Conservation (phyloP, 2,888 invertebrate genomes). For the Amblyjoppa fuscipennis region DNA sequence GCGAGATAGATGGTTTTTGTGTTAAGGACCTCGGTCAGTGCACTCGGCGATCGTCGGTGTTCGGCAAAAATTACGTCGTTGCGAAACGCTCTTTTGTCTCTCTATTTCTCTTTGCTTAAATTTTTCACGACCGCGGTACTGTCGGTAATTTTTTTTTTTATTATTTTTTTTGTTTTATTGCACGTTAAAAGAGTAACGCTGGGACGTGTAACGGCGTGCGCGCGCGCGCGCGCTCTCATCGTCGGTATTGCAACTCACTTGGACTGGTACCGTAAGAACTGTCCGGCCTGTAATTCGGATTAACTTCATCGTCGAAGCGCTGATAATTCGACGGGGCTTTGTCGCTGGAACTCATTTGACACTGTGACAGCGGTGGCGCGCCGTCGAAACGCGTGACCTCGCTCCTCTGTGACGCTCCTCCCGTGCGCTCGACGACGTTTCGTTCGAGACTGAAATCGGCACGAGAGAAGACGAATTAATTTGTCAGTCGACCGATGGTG, state of each 20-base stretch:
- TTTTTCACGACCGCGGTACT: background rate
- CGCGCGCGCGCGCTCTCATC: background rate
- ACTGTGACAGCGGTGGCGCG: conserved; percentile 55
- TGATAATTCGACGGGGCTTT: conserved; percentile 76
- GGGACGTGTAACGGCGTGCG: background rate
- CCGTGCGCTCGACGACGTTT: conserved; percentile 38
- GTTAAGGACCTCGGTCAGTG: conserved; percentile 6
- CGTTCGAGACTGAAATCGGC: conserved; percentile 52
- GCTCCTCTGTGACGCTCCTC: conserved; percentile 22
- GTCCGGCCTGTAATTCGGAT: conserved; percentile 74
- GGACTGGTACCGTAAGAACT: conserved; percentile 76
- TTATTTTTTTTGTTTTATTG: background rate
- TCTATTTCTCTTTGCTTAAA: background rate
- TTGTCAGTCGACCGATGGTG: background rate
- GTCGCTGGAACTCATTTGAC: conserved; percentile 67
- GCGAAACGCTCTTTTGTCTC: background rate
- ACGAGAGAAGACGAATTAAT: conserved; percentile 3
- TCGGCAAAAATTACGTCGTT: background rate
- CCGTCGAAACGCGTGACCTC: conserved; percentile 49
- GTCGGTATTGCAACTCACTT: conserved; percentile 74
- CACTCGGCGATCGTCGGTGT: background rate
- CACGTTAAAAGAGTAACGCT: background rate
- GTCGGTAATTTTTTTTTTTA: background rate
- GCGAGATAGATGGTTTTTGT: background rate
- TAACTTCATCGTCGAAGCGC: conserved; percentile 78